Evolutionary conservation across 2,113 vertebrate genomes (phyloP), one percentile per base, ranked within the genome.

Genomic region (Clupea harengus): DNA sequence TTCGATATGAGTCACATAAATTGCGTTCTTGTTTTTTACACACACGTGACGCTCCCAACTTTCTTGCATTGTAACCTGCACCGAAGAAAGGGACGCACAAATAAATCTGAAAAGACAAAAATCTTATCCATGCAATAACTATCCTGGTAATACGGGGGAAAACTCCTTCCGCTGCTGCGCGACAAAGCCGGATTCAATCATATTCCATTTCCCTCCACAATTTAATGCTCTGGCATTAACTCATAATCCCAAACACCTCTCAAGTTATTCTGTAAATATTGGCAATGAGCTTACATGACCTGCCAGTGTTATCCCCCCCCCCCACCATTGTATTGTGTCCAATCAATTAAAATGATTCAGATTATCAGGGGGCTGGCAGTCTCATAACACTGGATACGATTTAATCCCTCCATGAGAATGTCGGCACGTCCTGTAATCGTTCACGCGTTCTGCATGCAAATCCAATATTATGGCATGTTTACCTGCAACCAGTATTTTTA

Each of bases 321-420:
- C 57, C 32, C 57, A 6, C 54, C 67, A 39, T 75, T 20, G 46
- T 52, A 60, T 45, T 54, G 46, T 64, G 49, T 49, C 20, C 25
- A 18, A 83, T 83, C 82, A 81, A 84, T 78, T 81, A 84, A 86
- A 86, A 64, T 60, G 47, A 54, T 47, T 83, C 82, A 83, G 86
- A 87, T 81, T 67, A 81, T 22, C 20, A 28, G 32, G n/a, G 67
- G 80, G 78, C 20, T 54, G 22, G 49, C 25, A 45, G 49, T 87
- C 82, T 32, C 28, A 78, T 84, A 84, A 84, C 47, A 64, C 57
- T 64, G 86, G 86, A 87, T 60, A 45, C 50, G 45, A 84, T 84
- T 39, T 64, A 87, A 84, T 83, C 82, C 86, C 72, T 83, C 67
- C 72, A 44, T 28, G 47, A 81, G 52, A 64, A 81, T 81, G 60